Percentiles rank a stretch among this genome's conserved stretches.
These are phyloP conservation scores for Goniozus legneri DNA, from an alignment of 1,140 invertebrate genomes.

Conservation along the genomic window DNA sequence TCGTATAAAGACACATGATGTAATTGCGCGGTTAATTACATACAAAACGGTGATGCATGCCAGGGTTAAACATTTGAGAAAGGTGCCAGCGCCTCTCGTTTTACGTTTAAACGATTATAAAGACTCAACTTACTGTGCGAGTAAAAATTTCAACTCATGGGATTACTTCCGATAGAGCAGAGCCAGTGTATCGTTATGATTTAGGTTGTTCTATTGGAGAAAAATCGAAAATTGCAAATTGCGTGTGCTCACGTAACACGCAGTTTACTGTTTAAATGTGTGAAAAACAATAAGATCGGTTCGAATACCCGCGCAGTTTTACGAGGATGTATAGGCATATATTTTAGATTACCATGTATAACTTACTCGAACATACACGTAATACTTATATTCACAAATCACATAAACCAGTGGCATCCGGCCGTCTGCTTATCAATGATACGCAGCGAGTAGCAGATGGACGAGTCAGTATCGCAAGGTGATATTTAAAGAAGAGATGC, in stretches of 20 bases:
- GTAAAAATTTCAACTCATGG: constrained; percentile 9
- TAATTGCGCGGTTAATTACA: no score
- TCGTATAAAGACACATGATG: no score
- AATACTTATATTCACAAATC: constrained; percentile 23
- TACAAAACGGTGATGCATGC: no score
- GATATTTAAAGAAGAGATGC: constrained; percentile 10
- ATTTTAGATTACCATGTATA: constrained; percentile 52
- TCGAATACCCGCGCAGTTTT: constrained; percentile 41
- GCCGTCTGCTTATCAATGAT: no score
- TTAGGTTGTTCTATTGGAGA: not conserved
- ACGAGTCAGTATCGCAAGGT: constrained; percentile 23
- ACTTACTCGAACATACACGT: constrained; percentile 24
- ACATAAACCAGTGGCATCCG: no score
- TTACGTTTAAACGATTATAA: no score
- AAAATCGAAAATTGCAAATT: not conserved
- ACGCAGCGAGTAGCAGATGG: constrained; percentile 18
- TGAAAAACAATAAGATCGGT: constrained; percentile 29
- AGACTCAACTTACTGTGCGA: no score
- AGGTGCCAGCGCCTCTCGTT: constrained; percentile 15
- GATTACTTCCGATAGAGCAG: constrained; percentile 16
- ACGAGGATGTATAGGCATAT: constrained; percentile 48
- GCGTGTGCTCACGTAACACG: not conserved
- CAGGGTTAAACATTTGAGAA: constrained; percentile 9
- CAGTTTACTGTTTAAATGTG: not conserved
- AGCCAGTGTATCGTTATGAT: constrained; percentile 2